These are phyloP conservation scores for Maniola jurtina DNA, from an alignment of 1,140 invertebrate genomes.

Conservation along the genomic window DNA sequence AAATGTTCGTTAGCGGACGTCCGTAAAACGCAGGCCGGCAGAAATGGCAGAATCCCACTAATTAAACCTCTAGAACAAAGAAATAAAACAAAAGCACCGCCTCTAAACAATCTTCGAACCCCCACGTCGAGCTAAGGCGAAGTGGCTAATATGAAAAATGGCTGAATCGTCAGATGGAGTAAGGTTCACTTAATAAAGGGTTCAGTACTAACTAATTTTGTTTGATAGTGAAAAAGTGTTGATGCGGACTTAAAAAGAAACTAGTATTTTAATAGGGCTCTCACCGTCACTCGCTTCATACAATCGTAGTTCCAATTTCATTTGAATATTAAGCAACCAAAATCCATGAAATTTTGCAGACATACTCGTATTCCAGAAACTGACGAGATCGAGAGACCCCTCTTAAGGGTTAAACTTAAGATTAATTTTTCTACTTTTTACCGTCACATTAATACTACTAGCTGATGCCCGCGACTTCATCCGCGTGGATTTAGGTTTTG, in stretches of 20 bases:
- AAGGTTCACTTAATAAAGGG: not conserved
- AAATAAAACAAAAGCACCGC: constrained; percentile 40
- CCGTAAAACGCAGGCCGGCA: constrained; percentile 37
- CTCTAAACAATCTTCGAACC: constrained; percentile 49
- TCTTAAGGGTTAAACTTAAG: too few relatives aligned
- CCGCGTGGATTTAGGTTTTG: too few relatives aligned
- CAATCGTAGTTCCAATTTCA: too few relatives aligned
- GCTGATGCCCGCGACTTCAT: too few relatives aligned
- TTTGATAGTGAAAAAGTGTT: not conserved
- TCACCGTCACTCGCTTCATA: too few relatives aligned
- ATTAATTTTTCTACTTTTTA: too few relatives aligned
- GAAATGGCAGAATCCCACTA: constrained; percentile 61
- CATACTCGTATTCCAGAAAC: too few relatives aligned
- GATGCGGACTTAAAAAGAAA: too few relatives aligned
- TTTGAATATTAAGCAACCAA: too few relatives aligned
- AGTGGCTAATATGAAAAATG: constrained; percentile 44
- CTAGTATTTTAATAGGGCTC: not conserved
- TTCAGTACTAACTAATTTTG: not conserved
- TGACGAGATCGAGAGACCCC: too few relatives aligned
- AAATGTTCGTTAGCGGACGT: constrained; percentile 35
- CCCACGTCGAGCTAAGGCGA: constrained; percentile 57
- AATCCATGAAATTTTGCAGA: too few relatives aligned
- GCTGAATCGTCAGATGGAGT: constrained; percentile 31
- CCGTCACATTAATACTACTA: too few relatives aligned
- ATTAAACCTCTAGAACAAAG: constrained; percentile 60